Evolutionary conservation across 53 echinoderm and acorn worm species (phyloP), one percentile per base, ranked within the genome.

Genomic region (Zoroaster sp.): DNA sequence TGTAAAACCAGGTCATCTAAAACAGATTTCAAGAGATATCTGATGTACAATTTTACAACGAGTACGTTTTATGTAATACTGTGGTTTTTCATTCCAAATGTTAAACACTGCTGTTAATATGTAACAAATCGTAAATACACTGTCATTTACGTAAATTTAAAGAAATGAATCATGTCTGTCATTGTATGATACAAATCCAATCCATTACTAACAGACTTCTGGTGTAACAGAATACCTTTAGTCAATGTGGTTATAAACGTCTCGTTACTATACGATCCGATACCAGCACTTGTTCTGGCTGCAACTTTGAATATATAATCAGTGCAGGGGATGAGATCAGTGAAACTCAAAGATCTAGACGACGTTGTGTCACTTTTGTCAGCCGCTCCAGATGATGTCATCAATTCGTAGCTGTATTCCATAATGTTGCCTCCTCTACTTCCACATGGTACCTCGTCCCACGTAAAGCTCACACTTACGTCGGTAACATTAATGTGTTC

Each of bases 401-500:
- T 39, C 8, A 73, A 21, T 42, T 40, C 40, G 15, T 42, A 73
- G 10, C 40, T 73, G 73, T 73, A 73, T 42, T 73, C 20, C 5
- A 4, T 21, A 10, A 28, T 42, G 6, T 1, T 2, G 23, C 73
- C 73, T 38, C 73, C 18, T 73, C 73, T 73, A 23, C 40, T 21
- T 10, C 73, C 73, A 28, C 73, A 73, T 42, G 73, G 73, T 6
- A 73, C 73, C 73, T 73, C 43, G 20, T 73, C 73, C 73, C 73
- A 73, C 10, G 38, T 3, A 21, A 73, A 42, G 40, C 21, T 59
- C 9, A 28, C 63, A 28, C 63, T 28, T 25, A 59, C 20, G 30
- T 59, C 28, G 0, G 63, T 59, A 28, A 59, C 63, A 59, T 59
- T 59, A 11, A 59, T 2, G 11, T 59, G 63, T 10, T 0, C 28